These are phyloP conservation scores for Drosophila malerkotliana DNA, from an alignment of 1,140 invertebrate species.

Conservation along the genomic window DNA sequence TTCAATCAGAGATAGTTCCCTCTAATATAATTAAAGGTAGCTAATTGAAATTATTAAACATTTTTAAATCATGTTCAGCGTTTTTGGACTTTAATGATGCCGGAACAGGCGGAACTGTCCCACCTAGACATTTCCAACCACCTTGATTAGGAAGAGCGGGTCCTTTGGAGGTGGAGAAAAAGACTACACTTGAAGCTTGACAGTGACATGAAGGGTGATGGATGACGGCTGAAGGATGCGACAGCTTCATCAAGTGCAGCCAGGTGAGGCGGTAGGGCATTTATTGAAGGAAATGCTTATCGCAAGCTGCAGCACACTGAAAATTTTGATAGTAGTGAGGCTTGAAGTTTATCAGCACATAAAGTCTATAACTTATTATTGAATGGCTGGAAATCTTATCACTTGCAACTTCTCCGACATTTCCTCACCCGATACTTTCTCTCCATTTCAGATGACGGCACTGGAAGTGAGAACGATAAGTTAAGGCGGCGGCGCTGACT, in stretches of 20 bases:
- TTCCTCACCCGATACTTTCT: not conserved
- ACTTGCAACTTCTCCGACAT: too few species aligned
- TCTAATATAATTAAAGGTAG: not conserved
- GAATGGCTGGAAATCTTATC: too few species aligned
- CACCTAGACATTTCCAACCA: not conserved
- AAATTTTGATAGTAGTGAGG: too few species aligned
- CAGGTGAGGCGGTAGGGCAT: conserved; percentile 38
- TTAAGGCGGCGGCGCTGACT: conserved; percentile 87
- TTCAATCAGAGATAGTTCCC: not conserved
- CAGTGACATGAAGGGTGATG: conserved; percentile 42
- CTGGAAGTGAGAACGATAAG: conserved; percentile 88
- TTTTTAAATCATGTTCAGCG: too few species aligned
- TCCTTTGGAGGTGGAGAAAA: not conserved
- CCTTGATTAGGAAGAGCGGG: not conserved
- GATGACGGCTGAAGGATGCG: conserved; percentile 33
- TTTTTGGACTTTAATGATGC: too few species aligned
- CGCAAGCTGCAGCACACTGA: not conserved
- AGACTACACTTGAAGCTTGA: conserved; percentile 25
- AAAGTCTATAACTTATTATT: too few species aligned
- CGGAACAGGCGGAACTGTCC: too few species aligned
- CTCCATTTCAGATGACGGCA: conserved; percentile 86
- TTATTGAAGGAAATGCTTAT: conserved; percentile 31
- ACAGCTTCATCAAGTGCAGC: conserved; percentile 65
- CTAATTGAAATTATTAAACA: not conserved
- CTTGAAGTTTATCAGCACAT: too few species aligned